These are phyloP conservation scores for Cochlearius cochlearius DNA, from an alignment of 2,113 vertebrate genomes.

Conservation along the genomic window DNA sequence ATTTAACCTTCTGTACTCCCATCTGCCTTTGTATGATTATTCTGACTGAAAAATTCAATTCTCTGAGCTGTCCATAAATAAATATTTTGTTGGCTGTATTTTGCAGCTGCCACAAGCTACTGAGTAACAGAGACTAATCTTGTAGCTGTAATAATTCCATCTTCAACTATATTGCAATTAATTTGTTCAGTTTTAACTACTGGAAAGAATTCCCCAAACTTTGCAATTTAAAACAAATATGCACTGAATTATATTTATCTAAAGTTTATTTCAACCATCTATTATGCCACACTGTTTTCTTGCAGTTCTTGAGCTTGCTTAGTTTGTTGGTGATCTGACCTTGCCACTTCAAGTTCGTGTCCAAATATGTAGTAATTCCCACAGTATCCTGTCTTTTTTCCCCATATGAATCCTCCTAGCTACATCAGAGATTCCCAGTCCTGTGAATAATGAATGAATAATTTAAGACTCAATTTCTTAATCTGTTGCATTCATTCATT, in stretches of 20 bases:
- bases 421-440: background rate
- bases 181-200: background rate
- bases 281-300: background rate
- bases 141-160: background rate
- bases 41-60: background rate
- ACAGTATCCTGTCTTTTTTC: background rate
- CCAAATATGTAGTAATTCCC: background rate
- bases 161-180: background rate
- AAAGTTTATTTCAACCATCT: background rate
- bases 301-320: background rate
- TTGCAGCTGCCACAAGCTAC: background rate
- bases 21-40: background rate
- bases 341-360: background rate
- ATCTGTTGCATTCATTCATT: slow-evolving; percentile 44
- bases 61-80: background rate
- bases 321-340: background rate
- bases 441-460: slow-evolving; percentile 49
- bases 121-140: background rate
- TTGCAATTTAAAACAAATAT: background rate
- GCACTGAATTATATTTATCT: background rate
- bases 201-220: background rate
- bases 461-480: slow-evolving; percentile 55
- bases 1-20: background rate
- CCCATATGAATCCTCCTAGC: background rate
- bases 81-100: background rate